Conservation (phyloP, 2,797 vertebrate species). For the Rhabdomys pumilio region DNA sequence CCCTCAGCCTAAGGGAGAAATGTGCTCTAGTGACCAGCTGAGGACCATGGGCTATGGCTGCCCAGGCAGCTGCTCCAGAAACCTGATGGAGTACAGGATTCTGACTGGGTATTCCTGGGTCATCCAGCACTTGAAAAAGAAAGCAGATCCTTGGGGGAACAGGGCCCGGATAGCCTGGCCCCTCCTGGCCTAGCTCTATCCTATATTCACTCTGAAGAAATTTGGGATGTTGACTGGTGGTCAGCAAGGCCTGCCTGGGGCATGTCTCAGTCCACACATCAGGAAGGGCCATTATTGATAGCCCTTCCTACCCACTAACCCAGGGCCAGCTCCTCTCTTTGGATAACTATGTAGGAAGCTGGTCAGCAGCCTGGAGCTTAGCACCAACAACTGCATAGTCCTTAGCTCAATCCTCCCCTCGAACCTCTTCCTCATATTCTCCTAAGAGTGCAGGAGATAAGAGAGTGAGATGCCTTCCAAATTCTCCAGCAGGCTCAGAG, state of each 20-base stretch:
- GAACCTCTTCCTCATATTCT: neutral
- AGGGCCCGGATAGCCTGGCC: rapidly evolving
- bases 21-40: rapidly evolving
- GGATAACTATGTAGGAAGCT: rapidly evolving
- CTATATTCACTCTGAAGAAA: neutral
- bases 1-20: conserved; percentile 87
- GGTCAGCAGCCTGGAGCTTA: too few relatives aligned
- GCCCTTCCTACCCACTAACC: too few relatives aligned
- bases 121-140: neutral
- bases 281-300: neutral
- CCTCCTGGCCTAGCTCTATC: neutral
- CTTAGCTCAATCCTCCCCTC: rapidly evolving
- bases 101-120: neutral
- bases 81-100: rapidly evolving
- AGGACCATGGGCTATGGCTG: rapidly evolving
- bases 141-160: neutral
- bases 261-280: rapidly evolving
- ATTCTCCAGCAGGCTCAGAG: too few relatives aligned
- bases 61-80: neutral
- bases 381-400: rapidly evolving
- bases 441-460: neutral
- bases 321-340: rapidly evolving
- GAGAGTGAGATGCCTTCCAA: neutral
- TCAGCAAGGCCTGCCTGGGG: neutral
- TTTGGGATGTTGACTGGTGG: rapidly evolving